phyloP scores from a whole-genome alignment of 2,113 vertebrate species.

The Gobio gobio region DNA sequence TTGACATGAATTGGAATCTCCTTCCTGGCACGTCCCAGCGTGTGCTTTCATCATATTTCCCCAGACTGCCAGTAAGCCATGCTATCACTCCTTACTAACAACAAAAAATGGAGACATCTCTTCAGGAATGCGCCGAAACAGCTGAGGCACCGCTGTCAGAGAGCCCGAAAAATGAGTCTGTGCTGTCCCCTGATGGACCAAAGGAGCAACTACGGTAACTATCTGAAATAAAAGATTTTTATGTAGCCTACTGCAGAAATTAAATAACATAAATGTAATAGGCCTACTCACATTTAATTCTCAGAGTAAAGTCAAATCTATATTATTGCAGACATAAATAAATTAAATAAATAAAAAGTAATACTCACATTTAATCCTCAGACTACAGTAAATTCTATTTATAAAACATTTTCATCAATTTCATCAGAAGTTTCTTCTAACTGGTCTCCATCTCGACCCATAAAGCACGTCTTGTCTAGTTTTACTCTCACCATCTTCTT shows the following conservation, averaged over 20 bases:
- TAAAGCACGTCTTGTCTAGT: too few species aligned
- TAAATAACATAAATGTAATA: not conserved
- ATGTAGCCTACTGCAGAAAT: too few species aligned
- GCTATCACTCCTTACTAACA: not conserved
- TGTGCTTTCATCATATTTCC: not conserved
- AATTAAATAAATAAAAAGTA: not conserved
- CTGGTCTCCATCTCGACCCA: too few species aligned
- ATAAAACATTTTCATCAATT: too few species aligned
- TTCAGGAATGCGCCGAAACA: not conserved
- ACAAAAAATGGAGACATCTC: not conserved
- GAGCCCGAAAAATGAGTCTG: not conserved
- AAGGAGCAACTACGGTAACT: not conserved
- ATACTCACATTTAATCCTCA: too few species aligned
- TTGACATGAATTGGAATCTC: too few species aligned
- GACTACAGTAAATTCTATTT: too few species aligned
- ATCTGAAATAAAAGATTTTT: not conserved
- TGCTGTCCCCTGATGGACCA: conserved; percentile 35
- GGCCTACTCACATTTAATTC: too few species aligned
- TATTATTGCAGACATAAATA: too few species aligned
- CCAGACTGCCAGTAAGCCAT: not conserved
- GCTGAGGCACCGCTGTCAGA: not conserved
- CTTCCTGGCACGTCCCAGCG: not conserved
- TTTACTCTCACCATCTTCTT: too few species aligned
- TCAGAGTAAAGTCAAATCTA: too few species aligned
- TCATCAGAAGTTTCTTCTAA: too few species aligned